Percentiles rank a stretch among this genome's conserved stretches.
Conservation (phyloP, 2,797 vertebrate genomes). For the Platalea minor region DNA sequence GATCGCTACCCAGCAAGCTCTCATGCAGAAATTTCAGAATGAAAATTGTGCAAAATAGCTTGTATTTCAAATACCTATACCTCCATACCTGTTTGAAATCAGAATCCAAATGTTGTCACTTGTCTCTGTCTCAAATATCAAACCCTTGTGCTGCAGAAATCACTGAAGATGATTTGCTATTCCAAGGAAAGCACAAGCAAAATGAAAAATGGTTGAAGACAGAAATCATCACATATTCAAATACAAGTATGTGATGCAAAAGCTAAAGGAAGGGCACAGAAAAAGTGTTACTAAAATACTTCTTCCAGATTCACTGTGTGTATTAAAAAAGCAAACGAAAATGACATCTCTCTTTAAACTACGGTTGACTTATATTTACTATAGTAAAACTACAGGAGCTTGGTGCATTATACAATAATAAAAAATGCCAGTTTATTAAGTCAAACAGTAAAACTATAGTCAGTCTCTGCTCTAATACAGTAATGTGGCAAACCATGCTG, state of each 20-base stretch:
- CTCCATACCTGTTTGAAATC: background rate
- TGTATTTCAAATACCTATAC: background rate
- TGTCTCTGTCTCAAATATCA: background rate
- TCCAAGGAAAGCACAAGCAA: background rate
- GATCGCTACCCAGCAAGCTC: background rate
- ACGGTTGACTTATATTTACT: slow-evolving; percentile 31
- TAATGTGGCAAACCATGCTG: slow-evolving; percentile 17
- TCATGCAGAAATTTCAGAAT: background rate
- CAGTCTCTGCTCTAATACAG: slow-evolving; percentile 32
- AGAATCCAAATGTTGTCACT: background rate
- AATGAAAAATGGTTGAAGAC: background rate
- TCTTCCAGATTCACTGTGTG: background rate
- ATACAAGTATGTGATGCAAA: background rate
- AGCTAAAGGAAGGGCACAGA: background rate
- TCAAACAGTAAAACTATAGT: slow-evolving; percentile 63
- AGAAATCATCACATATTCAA: background rate
- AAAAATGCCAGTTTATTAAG: slow-evolving; percentile 71
- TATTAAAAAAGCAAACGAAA: background rate
- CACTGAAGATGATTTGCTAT: background rate
- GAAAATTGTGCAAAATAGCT: background rate
- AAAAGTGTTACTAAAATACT: background rate
- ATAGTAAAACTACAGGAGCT: slow-evolving; percentile 65
- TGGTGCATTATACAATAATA: slow-evolving; percentile 66
- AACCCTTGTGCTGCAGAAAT: background rate
- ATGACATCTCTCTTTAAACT: slow-evolving; percentile 1